Percentiles rank a stretch among this genome's conserved stretches.
These are phyloP conservation scores for Cygnus buccinator DNA, from an alignment of 2,113 vertebrate species.

Conservation along the genomic window DNA sequence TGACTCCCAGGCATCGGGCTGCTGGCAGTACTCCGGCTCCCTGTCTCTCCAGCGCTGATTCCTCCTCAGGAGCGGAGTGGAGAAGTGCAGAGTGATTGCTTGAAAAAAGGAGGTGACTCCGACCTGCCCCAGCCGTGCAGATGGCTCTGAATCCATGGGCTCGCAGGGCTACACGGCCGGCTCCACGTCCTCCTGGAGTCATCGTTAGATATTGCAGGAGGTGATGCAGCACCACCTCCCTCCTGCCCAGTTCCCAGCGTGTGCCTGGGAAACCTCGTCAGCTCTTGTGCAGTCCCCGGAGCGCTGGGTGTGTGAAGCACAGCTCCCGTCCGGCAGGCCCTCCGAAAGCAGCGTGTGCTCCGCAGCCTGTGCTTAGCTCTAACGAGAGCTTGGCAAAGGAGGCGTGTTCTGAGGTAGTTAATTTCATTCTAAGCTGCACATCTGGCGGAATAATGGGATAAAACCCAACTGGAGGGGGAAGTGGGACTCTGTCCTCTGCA, in stretches of 20 bases:
- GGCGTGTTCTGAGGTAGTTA: neutral
- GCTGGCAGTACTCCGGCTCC: neutral
- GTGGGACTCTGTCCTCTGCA: neutral
- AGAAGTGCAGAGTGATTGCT: neutral
- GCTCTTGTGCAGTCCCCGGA: neutral
- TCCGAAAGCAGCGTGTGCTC: fast-evolving
- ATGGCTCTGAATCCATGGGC: neutral
- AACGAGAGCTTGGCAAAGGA: neutral
- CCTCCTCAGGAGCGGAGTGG: neutral
- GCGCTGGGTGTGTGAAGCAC: neutral
- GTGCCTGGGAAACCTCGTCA: neutral
- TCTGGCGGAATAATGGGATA: neutral
- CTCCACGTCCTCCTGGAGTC: fast-evolving
- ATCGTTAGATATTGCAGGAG: neutral
- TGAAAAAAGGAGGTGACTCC: neutral
- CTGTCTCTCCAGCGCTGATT: neutral
- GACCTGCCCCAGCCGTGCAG: neutral
- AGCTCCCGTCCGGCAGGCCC: neutral
- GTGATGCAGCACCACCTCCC: neutral
- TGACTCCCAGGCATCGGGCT: neutral
- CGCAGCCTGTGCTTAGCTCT: neutral
- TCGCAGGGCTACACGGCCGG: neutral
- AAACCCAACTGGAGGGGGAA: neutral
- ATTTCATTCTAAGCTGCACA: neutral
- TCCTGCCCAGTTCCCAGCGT: neutral